Conservation (phyloP, 2,888 invertebrate genomes). For the Papilio gigon region DNA sequence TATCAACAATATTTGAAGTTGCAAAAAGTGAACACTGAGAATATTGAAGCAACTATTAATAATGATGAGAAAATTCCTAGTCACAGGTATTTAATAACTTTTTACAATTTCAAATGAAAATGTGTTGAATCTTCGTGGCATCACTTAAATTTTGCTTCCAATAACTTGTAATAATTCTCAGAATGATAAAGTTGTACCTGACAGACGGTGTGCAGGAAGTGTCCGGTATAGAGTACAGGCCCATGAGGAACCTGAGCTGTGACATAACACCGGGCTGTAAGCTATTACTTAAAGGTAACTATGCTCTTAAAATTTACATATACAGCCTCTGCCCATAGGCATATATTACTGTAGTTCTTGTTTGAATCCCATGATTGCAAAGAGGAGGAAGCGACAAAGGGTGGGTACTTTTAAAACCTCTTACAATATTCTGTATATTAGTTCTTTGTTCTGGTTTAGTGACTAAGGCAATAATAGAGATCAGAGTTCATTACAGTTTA, state of each 20-base stretch:
- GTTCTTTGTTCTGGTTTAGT: too few relatives aligned
- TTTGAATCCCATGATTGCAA: too few relatives aligned
- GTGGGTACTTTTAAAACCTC: too few relatives aligned
- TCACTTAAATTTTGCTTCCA: too few relatives aligned
- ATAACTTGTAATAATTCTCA: slow-evolving; percentile 58
- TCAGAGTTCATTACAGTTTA: too few relatives aligned
- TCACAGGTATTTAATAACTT: slow-evolving; percentile 57
- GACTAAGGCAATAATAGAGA: too few relatives aligned
- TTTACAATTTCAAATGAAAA: too few relatives aligned
- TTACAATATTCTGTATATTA: too few relatives aligned
- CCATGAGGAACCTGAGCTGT: slow-evolving; percentile 81
- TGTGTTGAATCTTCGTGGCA: too few relatives aligned
- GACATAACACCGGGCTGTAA: slow-evolving; percentile 84
- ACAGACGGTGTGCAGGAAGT: slow-evolving; percentile 89
- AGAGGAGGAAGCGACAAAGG: too few relatives aligned
- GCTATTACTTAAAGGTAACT: slow-evolving; percentile 81
- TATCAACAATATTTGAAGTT: slow-evolving; percentile 83
- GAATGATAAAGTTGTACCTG: slow-evolving; percentile 87
- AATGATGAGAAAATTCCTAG: slow-evolving; percentile 70
- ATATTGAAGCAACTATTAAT: slow-evolving; percentile 80
- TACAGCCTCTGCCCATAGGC: not conserved
- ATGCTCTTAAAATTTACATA: not conserved
- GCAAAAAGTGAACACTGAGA: slow-evolving; percentile 76
- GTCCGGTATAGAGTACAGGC: slow-evolving; percentile 87
- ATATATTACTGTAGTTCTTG: too few relatives aligned